Base-by-base conservation (phyloP, 2,113 vertebrate genomes). In the Microcebus jonahi region DNA sequence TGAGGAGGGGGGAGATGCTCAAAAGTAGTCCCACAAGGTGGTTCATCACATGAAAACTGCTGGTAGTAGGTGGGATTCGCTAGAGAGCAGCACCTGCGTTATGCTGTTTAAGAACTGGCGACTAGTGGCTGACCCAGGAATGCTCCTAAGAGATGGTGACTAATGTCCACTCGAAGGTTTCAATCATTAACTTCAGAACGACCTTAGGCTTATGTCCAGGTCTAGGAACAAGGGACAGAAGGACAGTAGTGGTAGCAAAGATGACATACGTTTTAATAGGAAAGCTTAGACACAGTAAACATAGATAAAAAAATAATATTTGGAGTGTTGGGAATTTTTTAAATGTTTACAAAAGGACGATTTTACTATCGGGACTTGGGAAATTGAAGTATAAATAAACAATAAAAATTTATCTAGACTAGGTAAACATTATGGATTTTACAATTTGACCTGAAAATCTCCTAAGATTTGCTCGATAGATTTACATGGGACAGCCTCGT, bases 41-140 rank as follows among this genome's bases (percentile, higher is more conserved):
- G 50, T 80, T 81, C 67, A 36, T 86, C 18, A 31, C 5, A 39
- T 75, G 27, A 5, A 91, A 76, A 0, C 3, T 83, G 88, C 0
- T 6, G 45, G 48, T 2, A 12, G 42, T 1, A 27, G 61, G 48
- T 50, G 15, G 27, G 39, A 4, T 0, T 4, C 70, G 53, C 4
- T 1, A 2, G 0, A 34, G 27, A 53, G 83, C 0, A 36, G 71
- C 80, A n/a, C 50, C 93, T 87, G 68, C 21, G 45, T 67, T 71
- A 80, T 0, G 70, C 27, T 95, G 94, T 84, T 96, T 91, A 89
- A 97, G 93, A 98, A 53, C 48, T 23, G 42, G 27, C 70, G 29
- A 61, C 18, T 5, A 65, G 95, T 6, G 34, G 20, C 25, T 79
- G 55, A n/a, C 29, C 80, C 57, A 48, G 45, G 31, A n/a, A 48